Evolutionary conservation across 2,797 vertebrate species (phyloP), one percentile per base, ranked within the genome.

Genomic region (Acrocephalus scirpaceus): DNA sequence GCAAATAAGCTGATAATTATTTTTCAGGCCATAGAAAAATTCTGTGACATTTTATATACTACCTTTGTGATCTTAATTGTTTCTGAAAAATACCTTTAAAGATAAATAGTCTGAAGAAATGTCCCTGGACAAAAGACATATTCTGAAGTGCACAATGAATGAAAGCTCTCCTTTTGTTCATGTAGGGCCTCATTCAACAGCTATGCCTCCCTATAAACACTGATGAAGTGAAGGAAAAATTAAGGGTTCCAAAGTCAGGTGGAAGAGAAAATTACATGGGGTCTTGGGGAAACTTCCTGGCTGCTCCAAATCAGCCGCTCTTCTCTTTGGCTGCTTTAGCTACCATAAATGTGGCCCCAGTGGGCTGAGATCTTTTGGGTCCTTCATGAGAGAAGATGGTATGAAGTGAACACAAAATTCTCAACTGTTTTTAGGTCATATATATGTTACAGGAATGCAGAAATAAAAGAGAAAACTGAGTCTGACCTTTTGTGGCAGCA

Each of bases 21-120:
- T 96, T 97, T 90, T 88, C 96, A 92, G 94, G 44, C 54, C 86
- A 76, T 92, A 95, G 77, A 93, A 96, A 96, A 91, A 96, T 95
- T 95, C 84, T 95, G 62, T 93, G 95, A 95, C 95, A 88, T 69
- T 92, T 96, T 83, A 88, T 95, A 71, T 96, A 84, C 91, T 88
- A 74, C 88, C 90, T 94, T 96, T 90, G 74, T 92, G 74, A 84
- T 95, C 86, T 67, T 96, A 95, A 93, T 94, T 95, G 53, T 96
- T 97, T 95, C 91, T 93, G 80, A 86, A 96, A 95, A 97, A 92
- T 88, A 86, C 54, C 91, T 95, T 66, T 70, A 44, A 50, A 93
- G 64, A 69, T 71, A 85, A 73, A 67, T 78, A 81, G 21, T 90
- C 56, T 65, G 53, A 91, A 88, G 61, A 82, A 30, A 88, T 76